These are phyloP conservation scores for Ispidina lecontei DNA, from an alignment of 2,797 vertebrate genomes.

Conservation along the genomic window DNA sequence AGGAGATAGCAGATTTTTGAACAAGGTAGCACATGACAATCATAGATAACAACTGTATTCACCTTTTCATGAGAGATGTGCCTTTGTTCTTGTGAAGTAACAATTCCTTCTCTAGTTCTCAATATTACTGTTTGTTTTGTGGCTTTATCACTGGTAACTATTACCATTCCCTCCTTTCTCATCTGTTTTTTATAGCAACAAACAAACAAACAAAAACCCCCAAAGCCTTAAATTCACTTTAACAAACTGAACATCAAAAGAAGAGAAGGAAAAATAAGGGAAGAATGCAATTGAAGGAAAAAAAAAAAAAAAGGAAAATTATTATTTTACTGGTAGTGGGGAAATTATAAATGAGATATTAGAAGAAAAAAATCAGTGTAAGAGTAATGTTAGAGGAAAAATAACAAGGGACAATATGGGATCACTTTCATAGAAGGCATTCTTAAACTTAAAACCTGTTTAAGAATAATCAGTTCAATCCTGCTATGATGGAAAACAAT, in stretches of 20 bases:
- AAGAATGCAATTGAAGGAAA: not conserved
- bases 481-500: not conserved
- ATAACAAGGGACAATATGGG: not conserved
- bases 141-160: conserved; percentile 78
- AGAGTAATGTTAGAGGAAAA: conserved; percentile 43
- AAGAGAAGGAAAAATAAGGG: conserved; percentile 6
- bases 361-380: not conserved
- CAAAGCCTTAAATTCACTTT: conserved; percentile 16
- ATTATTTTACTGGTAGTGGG: not conserved
- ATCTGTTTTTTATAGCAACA: conserved; percentile 72
- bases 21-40: conserved; percentile 24
- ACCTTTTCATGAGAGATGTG: conserved; percentile 82
- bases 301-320: not conserved
- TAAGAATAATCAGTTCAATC: conserved; percentile 21
- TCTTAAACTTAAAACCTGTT: conserved; percentile 1
- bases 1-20: conserved; percentile 31
- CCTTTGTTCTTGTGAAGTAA: conserved; percentile 78
- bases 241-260: not conserved
- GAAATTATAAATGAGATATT: conserved; percentile 1
- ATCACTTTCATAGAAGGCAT: conserved; percentile 16
- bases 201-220: not conserved
- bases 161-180: conserved; percentile 80
- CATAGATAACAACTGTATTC: conserved; percentile 64
- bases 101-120: conserved; percentile 79
- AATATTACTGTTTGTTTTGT: conserved; percentile 79